Base-by-base conservation (phyloP, 2,888 invertebrate genomes). In the Seladonia tumulorum region DNA sequence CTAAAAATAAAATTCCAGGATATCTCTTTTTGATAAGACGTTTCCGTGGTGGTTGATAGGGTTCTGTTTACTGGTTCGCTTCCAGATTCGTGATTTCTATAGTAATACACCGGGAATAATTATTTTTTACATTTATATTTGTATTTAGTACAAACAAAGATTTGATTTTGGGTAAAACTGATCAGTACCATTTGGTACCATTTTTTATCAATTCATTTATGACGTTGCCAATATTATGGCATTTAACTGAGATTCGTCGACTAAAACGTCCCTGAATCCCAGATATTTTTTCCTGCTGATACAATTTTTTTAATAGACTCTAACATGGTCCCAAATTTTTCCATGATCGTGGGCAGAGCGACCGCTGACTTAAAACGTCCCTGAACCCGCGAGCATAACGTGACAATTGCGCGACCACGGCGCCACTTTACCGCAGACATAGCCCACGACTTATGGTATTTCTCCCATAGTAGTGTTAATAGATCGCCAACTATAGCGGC, bases 41-140 rank as follows among this genome's bases (percentile, higher is more conserved):
- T 85, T 91, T 91, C 91, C 90, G 91, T 78, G 76, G n/a, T 66
- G 57, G 16, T 42, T 18, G 87, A 89, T 89, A 87, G 76, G 22
- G 16, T 68, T 63, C 39, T 53, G 83, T 76, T 87, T 82, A 83
- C 82, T 89, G 82, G 82, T 83, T 72, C 75, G 57, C 74, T 81
- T 60, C 45, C 71, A 39, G 25, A 66, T 12, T 73, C 49, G 10
- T 47, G 72, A 72, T 57, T 77, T 18, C 35, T 29, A 1, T 14
- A 63, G 22, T 60, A 1, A 14, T 35, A 10, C 8, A 2, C 18
- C 16, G 35, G 18, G 18, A 60, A 60, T 25, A 0, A 1, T 10
- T 60, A 1, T 22, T 5, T 35, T 35, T 35, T 35, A 49, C 18
- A 49, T 49, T 49, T 16, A 49, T 49, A 49, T 16, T 49, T 49